Evolutionary conservation across 2,797 vertebrate genomes (phyloP), one percentile per base, ranked within the genome.

Genomic region (Oryzias sinensis): DNA sequence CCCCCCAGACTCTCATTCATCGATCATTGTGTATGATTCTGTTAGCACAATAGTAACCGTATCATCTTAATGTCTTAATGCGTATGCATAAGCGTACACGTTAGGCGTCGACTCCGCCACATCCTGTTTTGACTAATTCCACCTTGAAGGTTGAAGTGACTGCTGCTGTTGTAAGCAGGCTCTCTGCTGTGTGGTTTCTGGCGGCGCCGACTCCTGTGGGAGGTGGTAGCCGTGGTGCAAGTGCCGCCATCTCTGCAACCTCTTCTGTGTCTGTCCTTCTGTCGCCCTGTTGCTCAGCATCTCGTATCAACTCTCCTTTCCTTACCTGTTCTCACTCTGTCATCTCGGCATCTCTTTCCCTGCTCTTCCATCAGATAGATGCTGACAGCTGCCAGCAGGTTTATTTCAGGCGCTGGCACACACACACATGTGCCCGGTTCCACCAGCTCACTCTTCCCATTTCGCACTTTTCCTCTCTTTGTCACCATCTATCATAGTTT

Each of bases 341-440:
- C 73, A 70, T 68, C 60, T 76, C 68, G 33, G 50, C 70, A 52
- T 72, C 74, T 59, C 71, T 15, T 58, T 33, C 43, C 33, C 62
- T 24, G 44, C 60, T 73, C 61, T 43, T 79, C 76, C 63, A 55
- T 87, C 80, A 77, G 79, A 88, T 80, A 53, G 78, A 77, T 77
- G 71, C 59, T 47, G 77, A 80, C 83, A 83, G 80, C 77, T 87
- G 81, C 86, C 84, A 82, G 86, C 86, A 81, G 84, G 73, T 76
- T 80, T 86, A 83, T 86, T 83, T 87, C 81, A 86, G 80, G 72
- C 82, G 33, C 81, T 64, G 64, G 24, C 80, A 40, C 63, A 64
- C 59, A 64, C 59, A 52, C 56, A 16, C 48, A 40, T 51, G 6
- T 45, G 18, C 54, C 24, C 50, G 13, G 61, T 27, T 41, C 13